A percentile compares a stretch with the other conserved stretches of the same genome.
Conservation (phyloP, 1,140 invertebrate species). For the Andrena cerasifolii region DNA sequence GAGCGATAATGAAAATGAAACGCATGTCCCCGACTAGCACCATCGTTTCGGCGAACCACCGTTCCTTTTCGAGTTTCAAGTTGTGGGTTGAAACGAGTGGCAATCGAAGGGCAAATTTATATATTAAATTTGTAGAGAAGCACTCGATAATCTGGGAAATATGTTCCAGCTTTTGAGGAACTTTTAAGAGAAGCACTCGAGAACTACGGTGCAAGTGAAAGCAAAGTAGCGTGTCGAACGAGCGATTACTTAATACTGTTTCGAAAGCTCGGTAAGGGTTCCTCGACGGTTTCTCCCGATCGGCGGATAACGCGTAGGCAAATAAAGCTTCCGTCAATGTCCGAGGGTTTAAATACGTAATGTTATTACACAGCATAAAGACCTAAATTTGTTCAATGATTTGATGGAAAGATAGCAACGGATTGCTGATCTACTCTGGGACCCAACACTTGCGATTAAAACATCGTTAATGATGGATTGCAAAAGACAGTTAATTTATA, state of each 20-base stretch:
- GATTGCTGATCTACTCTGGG: too few species aligned
- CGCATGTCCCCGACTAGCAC: conserved; percentile 36
- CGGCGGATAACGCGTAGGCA: neutral
- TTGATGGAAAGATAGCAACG: neutral
- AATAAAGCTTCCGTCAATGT: neutral
- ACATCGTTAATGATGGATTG: too few species aligned
- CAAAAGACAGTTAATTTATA: too few species aligned
- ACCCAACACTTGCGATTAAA: too few species aligned
- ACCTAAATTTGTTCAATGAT: neutral
- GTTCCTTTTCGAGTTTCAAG: neutral
- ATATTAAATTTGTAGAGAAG: too few species aligned
- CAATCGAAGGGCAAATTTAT: too few species aligned
- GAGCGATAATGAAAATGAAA: conserved; percentile 43
- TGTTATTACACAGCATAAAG: neutral
- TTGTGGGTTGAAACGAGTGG: too few species aligned
- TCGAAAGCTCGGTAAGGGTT: neutral
- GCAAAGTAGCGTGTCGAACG: neutral
- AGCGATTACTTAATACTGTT: neutral
- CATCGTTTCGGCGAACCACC: conserved; percentile 8
- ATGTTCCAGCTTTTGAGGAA: too few species aligned
- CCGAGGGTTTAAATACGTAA: conserved; percentile 4
- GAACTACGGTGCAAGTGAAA: neutral
- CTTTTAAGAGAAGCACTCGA: too few species aligned
- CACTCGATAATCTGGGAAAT: too few species aligned
- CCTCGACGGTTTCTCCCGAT: neutral